Conservation (phyloP, 2,888 invertebrate genomes). For the Acronicta aceris region DNA sequence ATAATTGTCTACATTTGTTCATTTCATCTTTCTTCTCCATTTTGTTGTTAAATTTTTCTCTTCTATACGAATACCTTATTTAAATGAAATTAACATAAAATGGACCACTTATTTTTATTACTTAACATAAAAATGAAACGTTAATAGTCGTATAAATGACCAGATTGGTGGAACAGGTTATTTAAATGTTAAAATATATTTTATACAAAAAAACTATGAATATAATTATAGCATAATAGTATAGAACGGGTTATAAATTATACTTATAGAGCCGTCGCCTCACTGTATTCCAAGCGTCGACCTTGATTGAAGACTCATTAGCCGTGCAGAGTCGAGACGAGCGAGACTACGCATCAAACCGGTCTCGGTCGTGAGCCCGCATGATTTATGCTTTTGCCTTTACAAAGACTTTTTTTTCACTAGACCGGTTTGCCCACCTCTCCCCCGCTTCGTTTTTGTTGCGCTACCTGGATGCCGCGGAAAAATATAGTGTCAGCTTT, state of each 20-base stretch:
- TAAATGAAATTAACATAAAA: slow-evolving; percentile 26
- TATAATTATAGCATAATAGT: slow-evolving; percentile 38
- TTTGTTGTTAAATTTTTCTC: slow-evolving; percentile 8
- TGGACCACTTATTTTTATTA: slow-evolving; percentile 24
- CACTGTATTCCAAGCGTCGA: slow-evolving; percentile 72
- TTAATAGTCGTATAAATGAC: slow-evolving; percentile 25
- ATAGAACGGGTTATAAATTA: slow-evolving; percentile 70
- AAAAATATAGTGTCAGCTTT: slow-evolving; percentile 84
- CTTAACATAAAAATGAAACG: slow-evolving; percentile 6
- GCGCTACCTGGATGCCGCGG: slow-evolving; percentile 83
- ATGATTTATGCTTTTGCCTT: slow-evolving; percentile 85
- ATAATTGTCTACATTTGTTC: slow-evolving; percentile 48
- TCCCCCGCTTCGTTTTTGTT: slow-evolving; percentile 76
- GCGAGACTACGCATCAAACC: slow-evolving; percentile 74
- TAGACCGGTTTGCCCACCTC: slow-evolving; percentile 79
- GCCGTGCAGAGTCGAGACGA: slow-evolving; percentile 72
- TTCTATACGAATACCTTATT: slow-evolving; percentile 15
- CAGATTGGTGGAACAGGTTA: slow-evolving; percentile 29
- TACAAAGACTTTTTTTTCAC: slow-evolving; percentile 77
- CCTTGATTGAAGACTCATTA: slow-evolving; percentile 89
- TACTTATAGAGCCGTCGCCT: slow-evolving; percentile 51
- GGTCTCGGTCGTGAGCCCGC: slow-evolving; percentile 82
- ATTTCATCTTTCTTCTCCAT: slow-evolving; percentile 28
- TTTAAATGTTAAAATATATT: slow-evolving; percentile 8
- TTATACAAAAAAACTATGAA: slow-evolving; percentile 10